Evolutionary conservation across 2,113 vertebrate genomes (phyloP), one percentile per base, ranked within the genome.

Genomic region (Uria aalge): DNA sequence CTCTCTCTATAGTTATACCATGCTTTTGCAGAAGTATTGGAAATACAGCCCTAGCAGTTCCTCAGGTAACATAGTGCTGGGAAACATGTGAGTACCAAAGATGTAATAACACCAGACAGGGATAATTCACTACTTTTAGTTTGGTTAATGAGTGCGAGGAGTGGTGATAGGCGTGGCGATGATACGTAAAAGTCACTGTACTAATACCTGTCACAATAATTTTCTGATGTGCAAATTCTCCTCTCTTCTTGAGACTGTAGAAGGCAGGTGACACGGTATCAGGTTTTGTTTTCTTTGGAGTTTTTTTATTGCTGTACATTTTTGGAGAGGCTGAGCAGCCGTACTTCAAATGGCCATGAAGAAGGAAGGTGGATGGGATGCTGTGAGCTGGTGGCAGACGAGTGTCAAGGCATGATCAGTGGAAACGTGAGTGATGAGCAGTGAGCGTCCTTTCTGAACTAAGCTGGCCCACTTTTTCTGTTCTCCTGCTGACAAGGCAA

Each of bases 401-500:
- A 81, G 26, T 36, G 56, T 74, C 52, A 75, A 9, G 41, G 62
- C 20, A 41, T 21, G 48, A 85, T 95, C 80, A 52, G 66, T 73
- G 59, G 52, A 85, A 97, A 64, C 2, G 0, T 60, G 79, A 95
- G 80, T 76, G 86, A 77, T 85, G 41, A 95, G 48, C 89, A 62
- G 32, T 23, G 36, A 92, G 53, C 8, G 50, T 89, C 69, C 69
- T 90, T 95, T 95, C 57, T 79, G 57, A 95, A 62, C 62, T 76
- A 94, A 88, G 48, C 74, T 95, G 80, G 18, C 50, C 48, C 84
- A 90, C 78, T 57, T 94, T 89, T 85, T 89, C 69, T 79, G 34
- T 88, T 96, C 94, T 86, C 92, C 91, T 85, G 92, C 89, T 97
- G 95, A 76, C 57, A 96, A 92, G 59, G 86, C 63, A 91, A 94